These are phyloP conservation scores for Abramis brama DNA, from an alignment of 2,113 vertebrate genomes.

Conservation along the genomic window DNA sequence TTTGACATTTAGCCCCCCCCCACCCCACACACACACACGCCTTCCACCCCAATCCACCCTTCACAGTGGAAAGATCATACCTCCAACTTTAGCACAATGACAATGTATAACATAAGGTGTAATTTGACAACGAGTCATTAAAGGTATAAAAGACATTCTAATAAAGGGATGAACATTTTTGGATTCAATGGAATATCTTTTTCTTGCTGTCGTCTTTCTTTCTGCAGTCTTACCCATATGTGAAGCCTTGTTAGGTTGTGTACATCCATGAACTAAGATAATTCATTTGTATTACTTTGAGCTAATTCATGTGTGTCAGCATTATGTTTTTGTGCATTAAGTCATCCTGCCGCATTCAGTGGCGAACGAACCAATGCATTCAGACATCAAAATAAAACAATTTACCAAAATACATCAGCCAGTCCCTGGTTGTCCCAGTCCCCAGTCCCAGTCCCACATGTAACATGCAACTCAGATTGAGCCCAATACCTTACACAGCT, in stretches of 20 bases:
- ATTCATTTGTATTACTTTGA: not conserved
- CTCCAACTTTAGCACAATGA: not conserved
- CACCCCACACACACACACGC: not conserved
- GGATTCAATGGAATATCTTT: not conserved
- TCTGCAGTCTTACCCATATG: not conserved
- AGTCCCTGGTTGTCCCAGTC: slow-evolving; percentile 16
- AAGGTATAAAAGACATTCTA: not conserved
- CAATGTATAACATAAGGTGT: not conserved
- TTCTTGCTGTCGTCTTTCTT: not conserved
- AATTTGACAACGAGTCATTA: slow-evolving; percentile 1
- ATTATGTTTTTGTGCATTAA: slow-evolving; percentile 37
- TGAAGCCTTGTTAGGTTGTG: not conserved
- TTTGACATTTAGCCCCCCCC: slow-evolving; percentile 62
- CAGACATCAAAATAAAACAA: slow-evolving; percentile 39
- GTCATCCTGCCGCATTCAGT: not conserved
- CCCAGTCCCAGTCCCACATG: too few species aligned
- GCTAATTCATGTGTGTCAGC: not conserved
- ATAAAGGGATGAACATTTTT: not conserved
- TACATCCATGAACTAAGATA: not conserved
- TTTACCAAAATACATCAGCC: slow-evolving; percentile 44
- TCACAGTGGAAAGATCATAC: not conserved
- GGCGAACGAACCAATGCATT: slow-evolving; percentile 14
- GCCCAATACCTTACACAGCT: not conserved
- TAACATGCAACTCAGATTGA: slow-evolving; percentile 36
- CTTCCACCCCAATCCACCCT: not conserved